phyloP scores from a whole-genome alignment of 2,888 invertebrate species.

The Apoderus coryli region DNA sequence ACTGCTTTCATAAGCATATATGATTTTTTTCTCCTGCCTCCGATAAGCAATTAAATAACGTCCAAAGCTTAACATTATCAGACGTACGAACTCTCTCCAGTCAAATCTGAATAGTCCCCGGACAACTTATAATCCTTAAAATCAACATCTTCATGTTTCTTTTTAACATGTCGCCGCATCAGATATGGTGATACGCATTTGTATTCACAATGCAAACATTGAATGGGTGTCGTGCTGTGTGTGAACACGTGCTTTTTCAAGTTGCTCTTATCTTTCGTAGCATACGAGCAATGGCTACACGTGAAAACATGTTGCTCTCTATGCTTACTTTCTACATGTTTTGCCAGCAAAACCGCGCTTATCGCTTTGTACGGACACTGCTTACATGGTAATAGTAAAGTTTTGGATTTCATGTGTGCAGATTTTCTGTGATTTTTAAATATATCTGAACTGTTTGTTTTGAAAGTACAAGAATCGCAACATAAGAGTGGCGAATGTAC shows the following conservation, averaged over 20 bases:
- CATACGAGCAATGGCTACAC: slow-evolving; percentile 22
- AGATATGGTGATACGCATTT: slow-evolving; percentile 23
- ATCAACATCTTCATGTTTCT: slow-evolving; percentile 19
- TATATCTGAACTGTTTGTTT: neutral
- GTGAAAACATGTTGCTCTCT: slow-evolving; percentile 17
- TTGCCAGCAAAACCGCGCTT: slow-evolving; percentile 14
- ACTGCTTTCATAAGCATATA: too few species aligned
- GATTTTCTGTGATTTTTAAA: neutral
- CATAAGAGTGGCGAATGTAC: neutral
- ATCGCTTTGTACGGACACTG: slow-evolving; percentile 16
- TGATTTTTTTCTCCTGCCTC: too few species aligned
- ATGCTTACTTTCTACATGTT: slow-evolving; percentile 18
- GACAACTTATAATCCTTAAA: too few species aligned
- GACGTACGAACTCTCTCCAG: too few species aligned
- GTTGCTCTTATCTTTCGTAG: slow-evolving; percentile 23
- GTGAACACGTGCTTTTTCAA: slow-evolving; percentile 23
- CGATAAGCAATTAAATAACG: too few species aligned
- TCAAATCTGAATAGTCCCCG: too few species aligned
- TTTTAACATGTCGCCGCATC: slow-evolving; percentile 21
- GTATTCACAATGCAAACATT: slow-evolving; percentile 22
- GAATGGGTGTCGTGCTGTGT: slow-evolving; percentile 20
- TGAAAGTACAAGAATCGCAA: neutral
- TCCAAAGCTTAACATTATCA: too few species aligned
- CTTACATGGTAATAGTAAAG: slow-evolving; percentile 13
- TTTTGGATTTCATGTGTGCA: slow-evolving; percentile 5